These are phyloP conservation scores for Ameiurus melas DNA, from an alignment of 2,113 vertebrate genomes.

Conservation along the genomic window DNA sequence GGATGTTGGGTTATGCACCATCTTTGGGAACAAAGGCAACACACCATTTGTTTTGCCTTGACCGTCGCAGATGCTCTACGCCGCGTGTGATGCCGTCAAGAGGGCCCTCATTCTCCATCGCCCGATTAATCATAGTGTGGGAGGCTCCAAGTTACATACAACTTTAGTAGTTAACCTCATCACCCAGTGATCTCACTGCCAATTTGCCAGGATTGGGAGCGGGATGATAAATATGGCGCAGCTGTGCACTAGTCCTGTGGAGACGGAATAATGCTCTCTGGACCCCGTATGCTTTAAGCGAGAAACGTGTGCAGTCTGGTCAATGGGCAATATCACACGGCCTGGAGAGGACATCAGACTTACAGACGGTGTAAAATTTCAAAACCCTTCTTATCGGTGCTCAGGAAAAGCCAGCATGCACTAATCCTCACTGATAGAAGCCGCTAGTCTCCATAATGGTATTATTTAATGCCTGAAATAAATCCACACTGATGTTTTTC, in stretches of 20 bases:
- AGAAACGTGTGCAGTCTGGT: constrained; percentile 44
- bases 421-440: constrained; percentile 69
- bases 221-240: constrained; percentile 84
- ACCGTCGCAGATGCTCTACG: constrained; percentile 74
- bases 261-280: constrained; percentile 51
- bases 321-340: not conserved
- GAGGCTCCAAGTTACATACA: constrained; percentile 87
- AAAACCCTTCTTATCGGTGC: constrained; percentile 74
- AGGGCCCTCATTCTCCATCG: constrained; percentile 74
- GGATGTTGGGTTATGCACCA: constrained; percentile 69
- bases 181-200: constrained; percentile 85
- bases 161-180: constrained; percentile 93
- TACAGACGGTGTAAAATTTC: constrained; percentile 68
- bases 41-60: constrained; percentile 77
- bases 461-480: constrained; percentile 74
- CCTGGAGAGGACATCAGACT: constrained; percentile 57
- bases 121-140: constrained; percentile 88
- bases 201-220: constrained; percentile 81
- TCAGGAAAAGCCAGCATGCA: constrained; percentile 70
- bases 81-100: constrained; percentile 75
- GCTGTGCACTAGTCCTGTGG: constrained; percentile 67
- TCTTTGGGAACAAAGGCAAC: constrained; percentile 73
- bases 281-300: constrained; percentile 51
- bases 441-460: constrained; percentile 63
- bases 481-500: constrained; percentile 73